phyloP scores from a whole-genome alignment of 2,113 vertebrate genomes.

The Hepsetus odoe region DNA sequence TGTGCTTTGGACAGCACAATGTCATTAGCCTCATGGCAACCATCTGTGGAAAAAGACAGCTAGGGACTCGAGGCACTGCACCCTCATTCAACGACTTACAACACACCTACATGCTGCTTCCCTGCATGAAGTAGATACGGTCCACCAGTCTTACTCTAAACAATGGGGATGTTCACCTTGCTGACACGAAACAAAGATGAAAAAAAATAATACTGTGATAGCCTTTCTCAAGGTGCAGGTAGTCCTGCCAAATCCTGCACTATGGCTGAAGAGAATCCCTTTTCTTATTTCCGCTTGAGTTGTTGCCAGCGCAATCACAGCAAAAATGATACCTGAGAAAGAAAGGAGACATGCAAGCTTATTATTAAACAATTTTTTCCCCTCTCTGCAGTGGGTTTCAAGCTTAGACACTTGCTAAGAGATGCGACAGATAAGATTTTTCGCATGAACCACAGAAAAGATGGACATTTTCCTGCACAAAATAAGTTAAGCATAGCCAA shows the following conservation, averaged over 20 bases:
- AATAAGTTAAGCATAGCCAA: neutral
- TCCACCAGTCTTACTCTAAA: neutral
- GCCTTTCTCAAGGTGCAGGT: neutral
- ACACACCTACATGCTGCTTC: neutral
- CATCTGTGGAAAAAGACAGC: conserved; percentile 9
- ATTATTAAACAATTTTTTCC: neutral
- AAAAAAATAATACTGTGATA: neutral
- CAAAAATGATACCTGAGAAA: neutral
- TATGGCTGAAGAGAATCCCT: neutral
- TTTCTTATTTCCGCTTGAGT: neutral
- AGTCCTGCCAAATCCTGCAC: neutral
- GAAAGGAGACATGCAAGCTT: neutral
- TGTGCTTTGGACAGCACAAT: conserved; percentile 22
- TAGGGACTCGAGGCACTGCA: neutral
- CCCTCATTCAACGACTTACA: neutral
- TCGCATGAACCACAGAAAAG: neutral
- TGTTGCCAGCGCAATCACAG: neutral
- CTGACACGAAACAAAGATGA: neutral
- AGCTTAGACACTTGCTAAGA: neutral
- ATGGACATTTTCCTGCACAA: neutral
- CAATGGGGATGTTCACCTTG: neutral
- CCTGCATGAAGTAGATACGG: neutral
- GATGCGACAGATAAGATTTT: neutral
- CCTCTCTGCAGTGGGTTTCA: neutral
- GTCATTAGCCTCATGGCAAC: conserved; percentile 43